A percentile compares a stretch with the other conserved stretches of the same genome.
These are phyloP conservation scores for Phoebastria nigripes DNA, from an alignment of 2,797 vertebrate genomes.

Conservation along the genomic window DNA sequence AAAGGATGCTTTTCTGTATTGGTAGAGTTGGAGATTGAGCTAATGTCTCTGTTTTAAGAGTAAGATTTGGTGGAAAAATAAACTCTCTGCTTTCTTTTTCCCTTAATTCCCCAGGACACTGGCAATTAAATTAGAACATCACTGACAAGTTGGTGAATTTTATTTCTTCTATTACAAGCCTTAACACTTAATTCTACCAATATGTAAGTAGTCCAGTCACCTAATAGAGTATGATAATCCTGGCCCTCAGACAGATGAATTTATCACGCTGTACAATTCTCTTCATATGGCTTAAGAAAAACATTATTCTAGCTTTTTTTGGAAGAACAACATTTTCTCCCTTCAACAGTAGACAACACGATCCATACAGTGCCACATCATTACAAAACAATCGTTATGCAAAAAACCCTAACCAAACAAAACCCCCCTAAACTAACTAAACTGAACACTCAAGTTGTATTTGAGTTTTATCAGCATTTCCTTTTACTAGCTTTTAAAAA, in stretches of 20 bases:
- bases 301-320: not conserved
- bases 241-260: not conserved
- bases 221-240: not conserved
- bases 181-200: not conserved
- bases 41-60: not conserved
- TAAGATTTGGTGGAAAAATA: not conserved
- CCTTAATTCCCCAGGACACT: not conserved
- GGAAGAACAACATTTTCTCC: not conserved
- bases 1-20: not conserved
- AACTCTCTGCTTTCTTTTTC: not conserved
- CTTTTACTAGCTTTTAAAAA: not conserved
- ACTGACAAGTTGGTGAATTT: not conserved
- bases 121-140: not conserved
- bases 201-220: fast-evolving
- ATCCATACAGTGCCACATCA: not conserved
- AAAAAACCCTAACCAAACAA: not conserved
- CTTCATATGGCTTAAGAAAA: not conserved
- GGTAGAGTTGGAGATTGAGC: not conserved
- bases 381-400: not conserved
- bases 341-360: not conserved
- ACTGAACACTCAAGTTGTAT: not conserved
- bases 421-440: not conserved
- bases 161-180: not conserved
- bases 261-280: not conserved
- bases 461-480: not conserved